A percentile compares a stretch with the other conserved stretches of the same genome.
These are phyloP conservation scores for Cichladusa arquata DNA, from an alignment of 2,113 vertebrate species.

Conservation along the genomic window DNA sequence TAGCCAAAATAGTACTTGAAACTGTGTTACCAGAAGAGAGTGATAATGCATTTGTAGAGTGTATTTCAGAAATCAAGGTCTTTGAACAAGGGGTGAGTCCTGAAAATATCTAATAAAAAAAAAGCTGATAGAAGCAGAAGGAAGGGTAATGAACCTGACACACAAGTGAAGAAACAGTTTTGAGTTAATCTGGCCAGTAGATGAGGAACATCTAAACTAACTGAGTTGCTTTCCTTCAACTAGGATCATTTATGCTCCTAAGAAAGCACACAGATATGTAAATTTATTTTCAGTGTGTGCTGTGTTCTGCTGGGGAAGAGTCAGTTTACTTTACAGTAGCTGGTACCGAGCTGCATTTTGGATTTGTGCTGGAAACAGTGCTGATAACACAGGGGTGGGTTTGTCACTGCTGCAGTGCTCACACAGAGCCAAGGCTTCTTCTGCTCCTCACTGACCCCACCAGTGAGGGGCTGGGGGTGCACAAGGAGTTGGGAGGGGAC, in stretches of 20 bases:
- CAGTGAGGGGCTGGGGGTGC: accelerated
- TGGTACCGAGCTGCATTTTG: accelerated
- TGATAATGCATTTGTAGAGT: accelerated
- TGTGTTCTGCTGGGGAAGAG: background rate
- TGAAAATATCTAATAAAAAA: background rate
- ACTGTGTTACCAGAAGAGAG: background rate
- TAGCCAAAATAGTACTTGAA: background rate
- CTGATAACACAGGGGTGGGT: background rate
- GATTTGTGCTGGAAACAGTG: background rate
- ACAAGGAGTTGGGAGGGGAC: background rate
- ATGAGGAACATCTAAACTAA: background rate
- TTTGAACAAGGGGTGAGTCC: background rate
- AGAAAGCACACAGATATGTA: background rate
- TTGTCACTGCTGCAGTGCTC: accelerated
- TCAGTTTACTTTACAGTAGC: background rate
- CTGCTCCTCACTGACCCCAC: background rate
- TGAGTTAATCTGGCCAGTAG: background rate
- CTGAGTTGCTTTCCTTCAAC: background rate
- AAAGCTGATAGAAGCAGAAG: background rate
- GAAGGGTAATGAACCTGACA: accelerated
- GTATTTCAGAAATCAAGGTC: background rate
- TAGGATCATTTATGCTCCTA: background rate
- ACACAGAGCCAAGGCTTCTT: background rate
- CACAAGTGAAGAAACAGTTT: background rate
- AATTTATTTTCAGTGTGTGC: background rate